Evolutionary conservation across 2,888 invertebrate species (phyloP), one percentile per base, ranked within the genome.

Genomic region (Cenopis cana): DNA sequence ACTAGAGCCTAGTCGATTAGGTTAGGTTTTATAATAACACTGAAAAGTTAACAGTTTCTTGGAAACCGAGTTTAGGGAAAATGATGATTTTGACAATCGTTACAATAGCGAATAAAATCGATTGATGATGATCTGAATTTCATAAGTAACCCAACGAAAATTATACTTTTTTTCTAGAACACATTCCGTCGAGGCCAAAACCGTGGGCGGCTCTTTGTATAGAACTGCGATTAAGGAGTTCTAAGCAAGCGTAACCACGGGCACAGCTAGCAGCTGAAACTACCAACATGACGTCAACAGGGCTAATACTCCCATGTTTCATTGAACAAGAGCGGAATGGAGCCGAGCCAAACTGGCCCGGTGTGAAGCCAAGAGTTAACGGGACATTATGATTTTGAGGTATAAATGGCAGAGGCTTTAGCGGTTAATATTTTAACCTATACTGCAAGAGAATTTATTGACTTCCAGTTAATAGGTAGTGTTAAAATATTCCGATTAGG

Each of bases 231-330:
- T n/a, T 46, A 46, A 46, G n/a, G 14, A 8, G 46, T 12, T 46
- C 0, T 46, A 46, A 5, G 8, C 46, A 46, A n/a, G 1, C n/a
- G 6, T 6, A 24, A 54, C 20, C 20, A 24, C 14, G 20, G 29
- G 2, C 29, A 17, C 50, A 50, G 9, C 50, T 50, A 3, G n/a
- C 12, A 50, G 29, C 54, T 12, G 18, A 46, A 49, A 55, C 62
- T 33, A 64, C 38, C 24, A 56, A 54, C 29, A 36, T 57, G 41
- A 33, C 46, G 46, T 33, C 60, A 70, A 60, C 46, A 59, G 46
- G 70, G 66, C 65, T 70, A 70, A 60, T 66, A 70, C 46, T 49
- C 70, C 17, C 70, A 70, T 70, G 70, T 66, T 60, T 70, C 70
- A 70, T 66, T 36, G 46, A 49, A 66, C 66, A 60, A 70, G 65